phyloP scores from a whole-genome alignment of 2,797 vertebrate genomes.

The Macroramphosus scolopax region DNA sequence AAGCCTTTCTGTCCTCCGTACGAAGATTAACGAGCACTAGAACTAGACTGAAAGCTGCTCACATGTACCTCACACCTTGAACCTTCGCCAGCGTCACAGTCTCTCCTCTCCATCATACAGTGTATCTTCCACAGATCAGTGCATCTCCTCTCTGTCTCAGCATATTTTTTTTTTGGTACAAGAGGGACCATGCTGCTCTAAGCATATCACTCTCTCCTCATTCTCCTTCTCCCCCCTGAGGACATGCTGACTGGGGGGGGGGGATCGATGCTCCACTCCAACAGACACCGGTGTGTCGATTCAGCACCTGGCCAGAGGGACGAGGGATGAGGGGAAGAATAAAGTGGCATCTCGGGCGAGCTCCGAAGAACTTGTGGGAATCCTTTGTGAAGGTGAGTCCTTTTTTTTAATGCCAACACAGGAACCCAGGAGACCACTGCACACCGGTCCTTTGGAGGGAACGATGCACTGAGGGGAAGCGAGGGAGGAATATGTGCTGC shows the following conservation, averaged over 20 bases:
- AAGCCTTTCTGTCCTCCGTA: slow-evolving; percentile 4
- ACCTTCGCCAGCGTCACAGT: slow-evolving; percentile 55
- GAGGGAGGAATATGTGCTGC: neutral
- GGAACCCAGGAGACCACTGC: slow-evolving; percentile 43
- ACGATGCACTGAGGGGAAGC: slow-evolving; percentile 35
- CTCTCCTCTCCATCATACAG: slow-evolving; percentile 52
- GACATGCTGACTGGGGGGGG: slow-evolving; percentile 55
- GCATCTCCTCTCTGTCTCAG: slow-evolving; percentile 73
- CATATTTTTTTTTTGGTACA: slow-evolving; percentile 67
- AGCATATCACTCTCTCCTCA: slow-evolving; percentile 60
- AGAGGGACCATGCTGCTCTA: slow-evolving; percentile 66
- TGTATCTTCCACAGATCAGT: slow-evolving; percentile 74
- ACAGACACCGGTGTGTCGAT: slow-evolving; percentile 71
- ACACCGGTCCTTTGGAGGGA: slow-evolving; percentile 37
- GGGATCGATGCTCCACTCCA: slow-evolving; percentile 68
- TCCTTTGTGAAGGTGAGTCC: slow-evolving; percentile 69
- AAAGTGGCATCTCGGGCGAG: slow-evolving; percentile 53
- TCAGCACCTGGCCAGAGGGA: slow-evolving; percentile 71
- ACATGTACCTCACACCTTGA: slow-evolving; percentile 42
- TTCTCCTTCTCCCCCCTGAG: slow-evolving; percentile 32
- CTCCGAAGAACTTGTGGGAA: slow-evolving; percentile 59
- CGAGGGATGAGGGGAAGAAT: slow-evolving; percentile 39
- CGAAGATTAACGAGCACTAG: slow-evolving; percentile 10
- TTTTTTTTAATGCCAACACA: slow-evolving; percentile 50
- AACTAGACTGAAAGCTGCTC: slow-evolving; percentile 26